Percentiles rank a stretch among this genome's conserved stretches.
phyloP scores from a whole-genome alignment of 2,797 vertebrate species.

The Hemibagrus guttatus region DNA sequence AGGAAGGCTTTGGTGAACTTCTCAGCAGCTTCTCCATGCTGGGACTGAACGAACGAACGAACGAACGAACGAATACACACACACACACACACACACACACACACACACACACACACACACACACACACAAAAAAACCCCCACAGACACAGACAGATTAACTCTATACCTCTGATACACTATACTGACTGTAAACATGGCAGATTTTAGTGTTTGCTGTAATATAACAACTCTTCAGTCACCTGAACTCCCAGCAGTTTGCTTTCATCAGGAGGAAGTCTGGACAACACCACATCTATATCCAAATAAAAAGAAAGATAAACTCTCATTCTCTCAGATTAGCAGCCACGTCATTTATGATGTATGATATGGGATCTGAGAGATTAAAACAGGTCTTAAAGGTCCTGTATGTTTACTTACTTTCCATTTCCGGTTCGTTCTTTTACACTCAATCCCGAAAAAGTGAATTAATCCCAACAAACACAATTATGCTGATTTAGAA shows the following conservation, averaged over 20 bases:
- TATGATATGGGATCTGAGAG: not conserved
- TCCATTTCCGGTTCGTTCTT: slow-evolving; percentile 2
- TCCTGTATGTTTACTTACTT: not conserved
- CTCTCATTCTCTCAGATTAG: not conserved
- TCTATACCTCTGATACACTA: not conserved
- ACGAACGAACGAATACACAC: not conserved
- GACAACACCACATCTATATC: not conserved
- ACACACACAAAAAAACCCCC: not conserved
- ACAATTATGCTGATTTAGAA: not conserved
- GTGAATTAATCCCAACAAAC: not conserved
- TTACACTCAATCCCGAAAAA: not conserved
- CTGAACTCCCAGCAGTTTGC: slow-evolving; percentile 33
- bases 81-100: slow-evolving; percentile 7
- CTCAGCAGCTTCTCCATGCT: slow-evolving; percentile 61
- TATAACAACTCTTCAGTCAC: not conserved
- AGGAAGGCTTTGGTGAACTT: slow-evolving; percentile 81
- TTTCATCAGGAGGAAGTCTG: slow-evolving; percentile 28
- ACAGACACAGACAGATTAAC: slow-evolving; percentile 20
- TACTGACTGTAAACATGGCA: not conserved
- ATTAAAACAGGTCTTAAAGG: too few relatives aligned
- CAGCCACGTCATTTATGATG: not conserved
- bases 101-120: not conserved
- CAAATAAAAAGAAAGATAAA: not conserved
- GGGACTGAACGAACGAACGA: slow-evolving; percentile 59
- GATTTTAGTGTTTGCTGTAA: not conserved